A percentile compares a stretch with the other conserved stretches of the same genome.
Evolutionary conservation across 2,888 invertebrate species (phyloP).

Genomic region (Drosophila vallismaia): DNA sequence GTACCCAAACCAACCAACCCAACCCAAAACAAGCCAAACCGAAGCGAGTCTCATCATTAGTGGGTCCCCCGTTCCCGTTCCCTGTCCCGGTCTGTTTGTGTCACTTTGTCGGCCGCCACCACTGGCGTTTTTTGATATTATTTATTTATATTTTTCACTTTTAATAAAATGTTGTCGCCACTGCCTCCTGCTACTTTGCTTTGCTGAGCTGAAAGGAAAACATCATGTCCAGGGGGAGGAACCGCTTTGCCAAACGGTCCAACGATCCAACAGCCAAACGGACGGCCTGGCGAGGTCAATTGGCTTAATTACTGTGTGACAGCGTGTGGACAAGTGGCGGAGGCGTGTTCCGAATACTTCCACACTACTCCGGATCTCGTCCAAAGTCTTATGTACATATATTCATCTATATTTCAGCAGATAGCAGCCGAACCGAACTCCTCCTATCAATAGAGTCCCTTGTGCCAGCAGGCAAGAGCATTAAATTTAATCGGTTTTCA

Average conservation of each 20-base stretch:
- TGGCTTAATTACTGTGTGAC: constrained; percentile 78
- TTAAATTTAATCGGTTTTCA: constrained; percentile 50
- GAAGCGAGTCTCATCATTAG: constrained; percentile 42
- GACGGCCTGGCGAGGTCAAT: constrained; percentile 67
- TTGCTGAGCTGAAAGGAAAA: constrained; percentile 13
- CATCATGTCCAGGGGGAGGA: neutral
- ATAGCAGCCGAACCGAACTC: constrained; percentile 17
- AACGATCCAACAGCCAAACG: constrained; percentile 4
- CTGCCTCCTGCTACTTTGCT: constrained; percentile 27
- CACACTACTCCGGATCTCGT: constrained; percentile 3
- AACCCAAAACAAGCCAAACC: constrained; percentile 12
- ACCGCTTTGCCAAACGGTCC: constrained; percentile 55
- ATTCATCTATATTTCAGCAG: constrained; percentile 25
- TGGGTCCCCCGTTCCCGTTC: constrained; percentile 3
- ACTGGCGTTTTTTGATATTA: constrained; percentile 46
- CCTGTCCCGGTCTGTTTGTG: constrained; percentile 11
- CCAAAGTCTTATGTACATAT: constrained; percentile 1
- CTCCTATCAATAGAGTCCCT: constrained; percentile 39
- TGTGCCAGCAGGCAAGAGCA: constrained; percentile 27
- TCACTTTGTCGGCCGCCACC: constrained; percentile 38
- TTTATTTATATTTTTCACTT: constrained; percentile 62
- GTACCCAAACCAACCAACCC: constrained; percentile 11
- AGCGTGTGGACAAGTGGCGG: constrained; percentile 30
- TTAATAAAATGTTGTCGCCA: constrained; percentile 56
- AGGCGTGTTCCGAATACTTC: constrained; percentile 20